Conservation (phyloP, 92 coral and sea anemone genomes). For the Epizoanthus illoricatus region DNA sequence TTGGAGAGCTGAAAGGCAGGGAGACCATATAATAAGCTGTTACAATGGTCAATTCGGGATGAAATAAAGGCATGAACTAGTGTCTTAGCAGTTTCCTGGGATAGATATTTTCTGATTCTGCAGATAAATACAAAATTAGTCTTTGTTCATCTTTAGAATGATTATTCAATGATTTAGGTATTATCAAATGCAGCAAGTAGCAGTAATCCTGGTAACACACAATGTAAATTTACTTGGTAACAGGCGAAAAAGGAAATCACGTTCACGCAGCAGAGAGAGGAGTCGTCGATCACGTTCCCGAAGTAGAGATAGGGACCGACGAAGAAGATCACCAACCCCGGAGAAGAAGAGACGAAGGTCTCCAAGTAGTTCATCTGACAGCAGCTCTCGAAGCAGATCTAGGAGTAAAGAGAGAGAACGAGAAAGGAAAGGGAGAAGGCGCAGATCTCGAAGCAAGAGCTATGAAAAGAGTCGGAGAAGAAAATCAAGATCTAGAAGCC, state of each 20-base stretch:
- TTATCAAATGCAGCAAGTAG: background rate
- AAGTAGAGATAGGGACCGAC: slow-evolving; percentile 60
- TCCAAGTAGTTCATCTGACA: slow-evolving; percentile 65
- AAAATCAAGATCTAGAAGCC: slow-evolving; percentile 45
- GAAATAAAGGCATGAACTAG: too few relatives aligned
- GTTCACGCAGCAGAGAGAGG: slow-evolving; percentile 71
- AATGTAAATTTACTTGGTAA: background rate
- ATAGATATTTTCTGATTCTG: too few relatives aligned
- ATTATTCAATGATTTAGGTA: too few relatives aligned
- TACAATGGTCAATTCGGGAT: too few relatives aligned
- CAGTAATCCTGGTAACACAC: background rate
- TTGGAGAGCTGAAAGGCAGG: too few relatives aligned
- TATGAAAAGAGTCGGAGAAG: slow-evolving; percentile 64
- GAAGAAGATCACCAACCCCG: slow-evolving; percentile 33
- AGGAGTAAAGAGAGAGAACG: slow-evolving; percentile 61
- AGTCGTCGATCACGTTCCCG: slow-evolving; percentile 63
- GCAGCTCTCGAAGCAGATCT: slow-evolving; percentile 64
- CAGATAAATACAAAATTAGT: too few relatives aligned
- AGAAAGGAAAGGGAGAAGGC: slow-evolving; percentile 44
- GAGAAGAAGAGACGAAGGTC: slow-evolving; percentile 48
- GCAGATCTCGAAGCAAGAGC: slow-evolving; percentile 78
- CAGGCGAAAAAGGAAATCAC: slow-evolving; percentile 75
- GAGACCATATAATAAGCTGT: too few relatives aligned
- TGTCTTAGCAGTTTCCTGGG: too few relatives aligned
- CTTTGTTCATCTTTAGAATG: too few relatives aligned